Percentiles rank a stretch among this genome's conserved stretches.
phyloP scores from a whole-genome alignment of 2,888 invertebrate species.

The Drosophila pseudotalamancana region DNA sequence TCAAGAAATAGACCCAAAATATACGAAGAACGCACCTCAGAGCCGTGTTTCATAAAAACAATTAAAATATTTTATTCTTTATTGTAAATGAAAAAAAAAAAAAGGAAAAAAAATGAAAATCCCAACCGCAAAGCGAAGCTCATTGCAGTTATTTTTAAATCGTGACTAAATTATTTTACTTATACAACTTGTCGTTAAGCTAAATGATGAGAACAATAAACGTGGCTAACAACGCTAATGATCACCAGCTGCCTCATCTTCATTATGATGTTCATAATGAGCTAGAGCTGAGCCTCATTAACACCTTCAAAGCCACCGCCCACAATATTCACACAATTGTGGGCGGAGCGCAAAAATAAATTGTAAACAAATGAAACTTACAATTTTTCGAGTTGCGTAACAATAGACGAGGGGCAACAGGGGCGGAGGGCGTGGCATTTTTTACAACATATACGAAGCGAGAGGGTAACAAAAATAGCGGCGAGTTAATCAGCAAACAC shows the following conservation, averaged over 20 bases:
- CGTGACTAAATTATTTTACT: slow-evolving; percentile 45
- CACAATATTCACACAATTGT: slow-evolving; percentile 38
- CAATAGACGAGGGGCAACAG: not conserved
- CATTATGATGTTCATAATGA: slow-evolving; percentile 10
- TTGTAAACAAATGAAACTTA: slow-evolving; percentile 60
- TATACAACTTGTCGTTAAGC: slow-evolving; percentile 55
- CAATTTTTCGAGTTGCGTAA: slow-evolving; percentile 36
- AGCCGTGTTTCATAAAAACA: not conserved
- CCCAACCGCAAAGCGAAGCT: slow-evolving; percentile 22
- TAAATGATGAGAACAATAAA: slow-evolving; percentile 44
- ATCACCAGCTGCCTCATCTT: slow-evolving; percentile 11
- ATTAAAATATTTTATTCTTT: not conserved
- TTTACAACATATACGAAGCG: slow-evolving; percentile 2
- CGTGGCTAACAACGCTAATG: too few species aligned
- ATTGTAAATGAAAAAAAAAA: not conserved
- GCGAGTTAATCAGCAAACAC: slow-evolving; percentile 72
- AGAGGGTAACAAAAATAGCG: slow-evolving; percentile 38
- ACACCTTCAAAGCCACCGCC: slow-evolving; percentile 51
- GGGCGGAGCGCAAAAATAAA: slow-evolving; percentile 13
- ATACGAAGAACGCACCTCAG: not conserved
- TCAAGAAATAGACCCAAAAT: not conserved
- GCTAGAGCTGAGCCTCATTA: slow-evolving; percentile 52
- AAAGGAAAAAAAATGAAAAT: not conserved
- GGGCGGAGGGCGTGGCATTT: slow-evolving; percentile 1
- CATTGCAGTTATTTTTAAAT: slow-evolving; percentile 42